Percentiles rank a stretch among this genome's conserved stretches.
These are phyloP conservation scores for Chamaedrilus cognettii DNA, from an alignment of 2,888 invertebrate species.

Conservation along the genomic window DNA sequence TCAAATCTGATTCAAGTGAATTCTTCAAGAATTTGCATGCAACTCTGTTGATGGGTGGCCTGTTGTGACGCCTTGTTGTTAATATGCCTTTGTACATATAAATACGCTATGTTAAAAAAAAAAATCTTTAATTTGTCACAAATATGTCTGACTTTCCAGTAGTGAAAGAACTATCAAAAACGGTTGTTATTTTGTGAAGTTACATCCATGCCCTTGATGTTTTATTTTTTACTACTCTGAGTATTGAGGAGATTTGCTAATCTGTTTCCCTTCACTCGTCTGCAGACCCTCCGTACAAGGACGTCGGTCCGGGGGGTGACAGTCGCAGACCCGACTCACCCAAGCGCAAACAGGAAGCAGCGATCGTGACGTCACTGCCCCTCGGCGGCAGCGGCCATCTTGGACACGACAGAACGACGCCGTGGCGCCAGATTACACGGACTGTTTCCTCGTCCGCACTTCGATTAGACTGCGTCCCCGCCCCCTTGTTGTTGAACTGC, in stretches of 20 bases:
- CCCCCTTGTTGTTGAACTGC: no score
- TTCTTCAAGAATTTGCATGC: no score
- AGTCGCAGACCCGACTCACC: not conserved
- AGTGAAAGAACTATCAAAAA: no score
- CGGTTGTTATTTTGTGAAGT: no score
- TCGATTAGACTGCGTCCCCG: no score
- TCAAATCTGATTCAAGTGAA: no score
- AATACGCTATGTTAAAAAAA: no score
- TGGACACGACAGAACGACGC: not conserved
- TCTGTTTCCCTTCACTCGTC: not conserved
- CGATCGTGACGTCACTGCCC: not conserved
- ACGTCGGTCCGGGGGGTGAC: not conserved
- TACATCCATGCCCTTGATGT: not conserved
- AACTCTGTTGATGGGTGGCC: no score
- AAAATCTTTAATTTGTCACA: no score
- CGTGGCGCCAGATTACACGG: no score
- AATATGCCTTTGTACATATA: not conserved
- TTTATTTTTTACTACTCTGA: not conserved
- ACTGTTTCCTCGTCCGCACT: not conserved
- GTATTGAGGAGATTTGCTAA: not conserved
- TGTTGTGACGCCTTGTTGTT: slow-evolving; percentile 28
- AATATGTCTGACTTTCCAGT: no score
- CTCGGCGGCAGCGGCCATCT: not conserved
- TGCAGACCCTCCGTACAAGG: slow-evolving; percentile 4
- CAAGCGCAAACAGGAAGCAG: not conserved